These are phyloP conservation scores for Mayetiola destructor DNA, from an alignment of 2,888 invertebrate species.

Conservation along the genomic window DNA sequence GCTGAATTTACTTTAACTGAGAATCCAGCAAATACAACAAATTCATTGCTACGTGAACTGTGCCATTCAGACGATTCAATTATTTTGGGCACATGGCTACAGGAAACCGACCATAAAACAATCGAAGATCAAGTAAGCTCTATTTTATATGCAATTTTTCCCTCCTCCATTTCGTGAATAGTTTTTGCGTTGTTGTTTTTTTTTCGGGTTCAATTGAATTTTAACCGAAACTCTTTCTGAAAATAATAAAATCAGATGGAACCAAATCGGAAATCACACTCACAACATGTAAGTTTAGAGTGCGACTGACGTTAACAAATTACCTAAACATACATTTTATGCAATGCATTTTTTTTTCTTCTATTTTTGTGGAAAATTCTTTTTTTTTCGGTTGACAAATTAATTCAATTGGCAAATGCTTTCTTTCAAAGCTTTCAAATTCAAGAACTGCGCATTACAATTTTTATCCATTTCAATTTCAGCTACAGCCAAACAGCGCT, in stretches of 20 bases:
- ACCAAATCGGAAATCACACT: slow-evolving; percentile 66
- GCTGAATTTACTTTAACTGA: slow-evolving; percentile 92
- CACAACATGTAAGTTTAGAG: slow-evolving; percentile 59
- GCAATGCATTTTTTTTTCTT: slow-evolving; percentile 4
- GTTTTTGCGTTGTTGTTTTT: background rate
- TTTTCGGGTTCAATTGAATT: background rate
- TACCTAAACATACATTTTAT: background rate
- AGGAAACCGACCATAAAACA: slow-evolving; percentile 89
- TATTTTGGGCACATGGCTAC: slow-evolving; percentile 85
- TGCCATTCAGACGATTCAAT: slow-evolving; percentile 84
- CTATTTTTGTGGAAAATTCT: background rate
- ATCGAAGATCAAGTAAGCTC: slow-evolving; percentile 86
- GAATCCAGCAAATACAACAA: slow-evolving; percentile 82
- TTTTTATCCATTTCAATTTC: slow-evolving; percentile 23
- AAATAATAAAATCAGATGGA: slow-evolving; percentile 49
- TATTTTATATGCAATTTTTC: slow-evolving; percentile 12
- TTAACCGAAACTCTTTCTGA: background rate
- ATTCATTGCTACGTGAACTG: slow-evolving; percentile 62
- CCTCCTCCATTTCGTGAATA: background rate
- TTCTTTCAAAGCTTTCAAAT: background rate
- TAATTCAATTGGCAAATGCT: background rate
- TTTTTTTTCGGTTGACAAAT: background rate
- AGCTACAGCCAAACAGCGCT: slow-evolving; percentile 89
- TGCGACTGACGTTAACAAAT: slow-evolving; percentile 14
- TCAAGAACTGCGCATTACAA: background rate